Base-by-base conservation (phyloP, 2,113 vertebrate genomes). In the Callaeas wilsoni region DNA sequence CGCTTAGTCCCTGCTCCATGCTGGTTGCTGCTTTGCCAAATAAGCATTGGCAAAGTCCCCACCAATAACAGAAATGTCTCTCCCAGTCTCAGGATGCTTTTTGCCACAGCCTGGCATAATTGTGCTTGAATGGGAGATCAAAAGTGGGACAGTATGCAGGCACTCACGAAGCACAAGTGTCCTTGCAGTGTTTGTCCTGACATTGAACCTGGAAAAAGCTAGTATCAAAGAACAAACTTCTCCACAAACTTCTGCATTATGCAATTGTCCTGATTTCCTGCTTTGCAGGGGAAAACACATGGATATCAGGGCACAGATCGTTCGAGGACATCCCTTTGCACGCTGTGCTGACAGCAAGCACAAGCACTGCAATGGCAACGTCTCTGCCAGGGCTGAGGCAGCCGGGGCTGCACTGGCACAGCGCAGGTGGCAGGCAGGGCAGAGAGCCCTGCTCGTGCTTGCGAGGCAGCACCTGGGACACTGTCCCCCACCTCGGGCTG, bases 191-290 rank as follows among this genome's bases (percentile, higher is more conserved):
- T 27, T 71, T 76, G 50, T 41, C 75, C 47, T 80, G 71, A 69
- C 32, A 16, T 0, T 41, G n/a, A 86, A 53, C 22, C 27, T 53
- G 37, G 17, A 69, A 71, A 62, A 65, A 84, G 19, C 13, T 76
- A n/a, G 33, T 37, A 35, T 62, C 60, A 84, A 93, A 93, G 55
- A 74, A 80, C 12, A 92, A 55, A 53, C 29, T 64, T 80, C n/a
- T 65, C n/a, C 42, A 67, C 73, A 63, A 70, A 74, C 15, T 57
- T 47, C 47, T 64, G 50, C 9, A 13, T 84, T 33, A 86, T n/a
- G 59, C 57, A 89, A 23, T 12, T 27, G 29, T 41, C 59, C 77
- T 35, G 7, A 7, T 91, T 95, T 90, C 62, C 67, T 64, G 44
- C 53, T 74, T 84, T n/a, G 29, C 6, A 91, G 56, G 67, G 29